Conservation (phyloP, 1,140 invertebrate genomes). For the Neodiprion virginianus region DNA sequence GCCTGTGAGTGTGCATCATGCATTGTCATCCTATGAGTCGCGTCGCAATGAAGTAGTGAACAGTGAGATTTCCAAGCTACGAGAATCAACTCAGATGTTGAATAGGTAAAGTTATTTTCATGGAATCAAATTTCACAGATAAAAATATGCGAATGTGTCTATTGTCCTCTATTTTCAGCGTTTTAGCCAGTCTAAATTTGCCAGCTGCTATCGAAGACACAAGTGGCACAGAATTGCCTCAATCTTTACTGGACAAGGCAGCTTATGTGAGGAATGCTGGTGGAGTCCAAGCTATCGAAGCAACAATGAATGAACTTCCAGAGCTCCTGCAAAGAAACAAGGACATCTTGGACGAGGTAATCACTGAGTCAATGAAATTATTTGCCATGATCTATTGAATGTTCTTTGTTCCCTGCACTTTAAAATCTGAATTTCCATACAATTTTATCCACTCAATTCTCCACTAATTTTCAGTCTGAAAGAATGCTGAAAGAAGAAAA, state of each 20-base stretch:
- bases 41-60: conserved; percentile 83
- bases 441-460: conserved; percentile 21
- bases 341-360: conserved; percentile 94
- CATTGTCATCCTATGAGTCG: conserved; percentile 82
- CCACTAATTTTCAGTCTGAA: conserved; percentile 67
- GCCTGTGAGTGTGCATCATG: conserved; percentile 89
- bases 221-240: conserved; percentile 78
- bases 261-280: conserved; percentile 73
- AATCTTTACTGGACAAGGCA: conserved; percentile 90
- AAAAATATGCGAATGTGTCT: conserved; percentile 2
- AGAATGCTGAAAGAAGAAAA: conserved; percentile 91
- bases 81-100: conserved; percentile 89
- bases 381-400: no score
- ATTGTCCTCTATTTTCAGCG: conserved; percentile 60
- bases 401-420: neutral
- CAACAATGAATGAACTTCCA: conserved; percentile 82
- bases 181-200: conserved; percentile 93
- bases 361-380: neutral
- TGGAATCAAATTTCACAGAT: conserved; percentile 2
- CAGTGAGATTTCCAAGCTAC: conserved; percentile 78
- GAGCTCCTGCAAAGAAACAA: conserved; percentile 89
- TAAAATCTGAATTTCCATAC: conserved; percentile 16
- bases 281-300: conserved; percentile 68
- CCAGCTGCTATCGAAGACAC: conserved; percentile 95
- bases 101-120: conserved; percentile 72